Base-by-base conservation (phyloP, 2,888 invertebrate species). In the Xanthorhoe spadicearia region DNA sequence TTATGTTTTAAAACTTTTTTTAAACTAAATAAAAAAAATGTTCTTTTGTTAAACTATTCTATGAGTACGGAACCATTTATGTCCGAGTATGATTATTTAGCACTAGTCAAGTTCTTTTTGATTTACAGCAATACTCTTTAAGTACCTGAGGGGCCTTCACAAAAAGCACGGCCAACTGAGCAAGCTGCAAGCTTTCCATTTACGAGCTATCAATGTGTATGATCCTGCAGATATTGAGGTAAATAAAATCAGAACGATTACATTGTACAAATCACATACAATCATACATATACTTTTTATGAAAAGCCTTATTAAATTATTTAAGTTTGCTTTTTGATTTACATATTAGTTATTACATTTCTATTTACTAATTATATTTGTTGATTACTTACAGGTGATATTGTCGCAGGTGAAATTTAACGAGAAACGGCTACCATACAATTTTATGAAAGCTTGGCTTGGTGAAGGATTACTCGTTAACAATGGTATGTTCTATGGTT, bases 201-300 rank as follows among this genome's bases (percentile, higher is more conserved):
- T 70, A 23, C 72, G 74, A 3, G 60, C 60, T 0, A 70, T 79
- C 10, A 74, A 77, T 43, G 5, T 79, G 1, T 76, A 74, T 49
- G 73, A 73, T 10, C 77, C 78, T 0, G 66, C 67, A 15, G 73
- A 79, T 35, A 67, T 79, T 1, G 77, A 79, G 72, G 79, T 79
- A 70, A 52, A 17, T 13, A n/a, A 23, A 23, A 23, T 48, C n/a
- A n/a, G 15, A 54, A 32, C 32, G 7, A 32, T 32, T 23, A 23
- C 23, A 23, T 43, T 43, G 43, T 32, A 43, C 43, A 43, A 43
- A 43, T 5, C 32, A 32, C 32, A 7, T 7, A 32, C 32, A 32
- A 4, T 28, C 28, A 28, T 4, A 28, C 2, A 28, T 4, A 28
- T 28, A 28, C 5, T 28, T 28, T 28, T 28, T 4, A 5, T n/a